These are phyloP conservation scores for Dysidea cf. avara DNA, from an alignment of 37 sponge, comb jelly and placozoan genomes.

Conservation along the genomic window DNA sequence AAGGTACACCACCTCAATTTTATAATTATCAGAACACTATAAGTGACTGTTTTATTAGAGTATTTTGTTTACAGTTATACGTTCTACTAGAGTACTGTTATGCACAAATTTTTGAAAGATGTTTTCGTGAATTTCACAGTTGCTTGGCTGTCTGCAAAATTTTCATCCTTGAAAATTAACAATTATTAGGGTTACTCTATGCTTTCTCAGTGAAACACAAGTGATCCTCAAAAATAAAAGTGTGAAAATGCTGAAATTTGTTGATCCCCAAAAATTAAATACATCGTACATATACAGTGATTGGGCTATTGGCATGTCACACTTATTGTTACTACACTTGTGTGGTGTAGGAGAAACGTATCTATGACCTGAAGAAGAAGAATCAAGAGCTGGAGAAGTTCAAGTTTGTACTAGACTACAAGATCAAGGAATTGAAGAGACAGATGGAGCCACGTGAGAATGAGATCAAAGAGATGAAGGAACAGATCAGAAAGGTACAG, in stretches of 20 bases:
- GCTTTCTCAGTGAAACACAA: too few species aligned
- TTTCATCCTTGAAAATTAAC: too few species aligned
- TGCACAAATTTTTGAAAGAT: not conserved
- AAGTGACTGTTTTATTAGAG: not conserved
- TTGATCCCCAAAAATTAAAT: too few species aligned
- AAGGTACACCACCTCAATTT: too few species aligned
- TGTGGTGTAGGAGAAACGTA: slow-evolving; percentile 86
- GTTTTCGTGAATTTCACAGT: too few species aligned
- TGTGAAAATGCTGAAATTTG: too few species aligned
- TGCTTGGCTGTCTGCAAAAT: too few species aligned
- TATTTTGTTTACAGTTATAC: not conserved
- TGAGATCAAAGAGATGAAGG: slow-evolving; percentile 93
- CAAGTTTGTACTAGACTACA: slow-evolving; percentile 99
- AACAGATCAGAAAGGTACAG: slow-evolving; percentile 93
- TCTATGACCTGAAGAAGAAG: slow-evolving; percentile 98
- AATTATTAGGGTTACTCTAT: too few species aligned
- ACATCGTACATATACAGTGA: too few species aligned
- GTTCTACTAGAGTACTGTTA: not conserved
- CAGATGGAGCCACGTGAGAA: slow-evolving; percentile 97
- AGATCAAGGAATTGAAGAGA: slow-evolving; percentile 94
- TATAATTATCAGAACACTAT: not conserved
- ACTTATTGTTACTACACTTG: too few species aligned
- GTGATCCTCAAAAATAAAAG: too few species aligned
- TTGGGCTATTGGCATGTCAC: too few species aligned
- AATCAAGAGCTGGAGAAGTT: slow-evolving; percentile 99